These are phyloP conservation scores for Melolontha melolontha DNA, from an alignment of 2,888 invertebrate genomes.

Conservation along the genomic window DNA sequence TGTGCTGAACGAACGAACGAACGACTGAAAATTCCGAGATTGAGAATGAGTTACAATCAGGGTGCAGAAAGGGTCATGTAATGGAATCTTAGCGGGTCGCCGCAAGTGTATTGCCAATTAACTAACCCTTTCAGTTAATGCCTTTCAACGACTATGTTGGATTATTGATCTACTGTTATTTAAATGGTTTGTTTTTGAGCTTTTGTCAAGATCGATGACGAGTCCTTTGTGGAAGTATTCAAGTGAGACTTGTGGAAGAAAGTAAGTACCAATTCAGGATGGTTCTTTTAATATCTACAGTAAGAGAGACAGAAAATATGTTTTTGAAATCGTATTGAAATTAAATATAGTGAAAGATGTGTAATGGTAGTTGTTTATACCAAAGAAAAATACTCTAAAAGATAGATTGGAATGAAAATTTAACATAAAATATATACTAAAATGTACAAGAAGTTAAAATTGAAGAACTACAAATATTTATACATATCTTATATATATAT, in stretches of 20 bases:
- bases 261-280: conserved; percentile 2
- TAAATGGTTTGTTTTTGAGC: conserved; percentile 4
- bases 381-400: no score
- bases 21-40: not conserved
- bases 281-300: not conserved
- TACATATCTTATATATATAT: no score
- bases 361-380: no score
- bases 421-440: no score
- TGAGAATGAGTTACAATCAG: conserved; percentile 34
- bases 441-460: no score
- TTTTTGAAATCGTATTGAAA: no score
- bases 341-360: no score
- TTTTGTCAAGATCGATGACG: not conserved
- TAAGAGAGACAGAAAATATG: no score
- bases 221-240: not conserved
- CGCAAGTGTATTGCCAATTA: conserved; percentile 40
- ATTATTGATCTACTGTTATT: conserved; percentile 34
- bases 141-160: conserved; percentile 20
- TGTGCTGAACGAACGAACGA: conserved; percentile 9
- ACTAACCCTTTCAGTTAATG: conserved; percentile 35
- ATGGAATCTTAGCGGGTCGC: conserved; percentile 35
- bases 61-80: conserved; percentile 21
- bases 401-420: no score
- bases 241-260: not conserved
- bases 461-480: no score